These are phyloP conservation scores for Petrolisthes cinctipes DNA, from an alignment of 2,888 invertebrate species.

Conservation along the genomic window DNA sequence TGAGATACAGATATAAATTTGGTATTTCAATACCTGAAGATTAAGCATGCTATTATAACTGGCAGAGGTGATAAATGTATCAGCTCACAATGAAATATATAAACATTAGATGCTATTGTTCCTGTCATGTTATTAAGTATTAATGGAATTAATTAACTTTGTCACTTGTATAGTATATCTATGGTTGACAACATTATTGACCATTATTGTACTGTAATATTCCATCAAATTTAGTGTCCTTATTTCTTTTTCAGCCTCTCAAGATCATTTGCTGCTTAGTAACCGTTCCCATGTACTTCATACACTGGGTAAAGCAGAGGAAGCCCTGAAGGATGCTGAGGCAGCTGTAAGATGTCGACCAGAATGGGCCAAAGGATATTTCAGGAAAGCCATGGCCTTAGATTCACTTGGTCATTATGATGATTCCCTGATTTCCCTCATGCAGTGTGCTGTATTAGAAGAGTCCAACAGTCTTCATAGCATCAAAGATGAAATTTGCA, in stretches of 20 bases:
- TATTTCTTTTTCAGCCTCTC: slow-evolving; percentile 72
- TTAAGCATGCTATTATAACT: neutral
- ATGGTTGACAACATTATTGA: neutral
- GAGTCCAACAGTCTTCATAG: slow-evolving; percentile 66
- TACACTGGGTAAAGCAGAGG: slow-evolving; percentile 75
- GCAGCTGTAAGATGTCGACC: slow-evolving; percentile 76
- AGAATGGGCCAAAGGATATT: slow-evolving; percentile 79
- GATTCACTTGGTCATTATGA: slow-evolving; percentile 74
- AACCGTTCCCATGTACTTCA: slow-evolving; percentile 77
- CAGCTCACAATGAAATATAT: no score
- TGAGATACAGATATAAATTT: no score
- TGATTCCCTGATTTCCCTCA: slow-evolving; percentile 75
- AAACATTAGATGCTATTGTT: no score
- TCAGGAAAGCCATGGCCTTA: slow-evolving; percentile 74
- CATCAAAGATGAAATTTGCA: slow-evolving; percentile 48
- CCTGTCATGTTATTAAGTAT: no score
- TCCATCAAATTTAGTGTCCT: no score
- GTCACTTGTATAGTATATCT: neutral
- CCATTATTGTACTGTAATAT: no score
- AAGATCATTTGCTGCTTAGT: slow-evolving; percentile 76
- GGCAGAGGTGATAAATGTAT: no score
- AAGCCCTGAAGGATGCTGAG: slow-evolving; percentile 78
- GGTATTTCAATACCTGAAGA: no score
- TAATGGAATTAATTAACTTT: no score
- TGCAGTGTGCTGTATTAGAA: slow-evolving; percentile 75